Evolutionary conservation across 2,113 vertebrate species (phyloP), one percentile per base, ranked within the genome.

Genomic region (Rhadina sibilatrix): DNA sequence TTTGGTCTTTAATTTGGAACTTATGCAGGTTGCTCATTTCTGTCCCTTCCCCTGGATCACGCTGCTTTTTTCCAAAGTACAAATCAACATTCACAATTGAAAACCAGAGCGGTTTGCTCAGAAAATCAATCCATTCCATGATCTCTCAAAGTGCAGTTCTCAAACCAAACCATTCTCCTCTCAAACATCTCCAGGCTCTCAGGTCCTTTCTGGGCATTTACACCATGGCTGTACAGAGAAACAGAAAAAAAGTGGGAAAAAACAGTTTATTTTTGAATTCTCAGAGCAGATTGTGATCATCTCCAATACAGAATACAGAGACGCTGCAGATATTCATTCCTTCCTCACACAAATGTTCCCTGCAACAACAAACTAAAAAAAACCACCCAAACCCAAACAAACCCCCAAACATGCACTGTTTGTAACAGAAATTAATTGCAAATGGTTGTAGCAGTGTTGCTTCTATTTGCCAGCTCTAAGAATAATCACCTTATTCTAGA

Each of bases 371-470:
- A 46, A 18, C 24, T 30, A 3, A 59, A 33, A 42, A 16, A 38
- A 38, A 19, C 18, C 33, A n/a, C 16, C 10, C 33, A 35, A 59
- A 59, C 16, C 23, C 15, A 17, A 77, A 28, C 4, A 38, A 30
- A 5, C 12, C 0, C 8, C 33, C 24, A 42, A 40, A 60, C 1
- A 21, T 24, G 10, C 2, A 12, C 25, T n/a, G 3, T 65, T 78
- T 52, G 57, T 28, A 61, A n/a, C 1, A 61, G 21, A 65, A 72
- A 74, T 28, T 8, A 64, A 37, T 15, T 63, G 17, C 20, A 63
- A 24, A 27, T 59, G 30, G 2, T 65, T 74, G 15, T 37, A 78
- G 27, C 28, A 40, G 6, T 46, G 21, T 72, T 84, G 35, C 12
- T 28, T 75, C 47, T 42, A 11, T 50, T 77, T 60, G 31, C 15